A percentile compares a stretch with the other conserved stretches of the same genome.
These are phyloP conservation scores for Sigmodon hispidus DNA, from an alignment of 2,113 vertebrate genomes.

Conservation along the genomic window DNA sequence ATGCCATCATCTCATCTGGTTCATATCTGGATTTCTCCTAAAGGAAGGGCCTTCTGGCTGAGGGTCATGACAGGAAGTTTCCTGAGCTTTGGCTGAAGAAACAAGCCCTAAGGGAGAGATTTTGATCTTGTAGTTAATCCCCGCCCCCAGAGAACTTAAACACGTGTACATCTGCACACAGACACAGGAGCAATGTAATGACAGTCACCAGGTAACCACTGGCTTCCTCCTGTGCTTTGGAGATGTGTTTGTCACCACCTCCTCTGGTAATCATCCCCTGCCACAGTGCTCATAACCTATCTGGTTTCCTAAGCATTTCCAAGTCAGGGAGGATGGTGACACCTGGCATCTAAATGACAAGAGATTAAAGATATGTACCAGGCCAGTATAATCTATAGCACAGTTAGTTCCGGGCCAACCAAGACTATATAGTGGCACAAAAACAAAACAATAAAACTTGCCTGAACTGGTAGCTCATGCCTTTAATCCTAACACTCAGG, in stretches of 20 bases:
- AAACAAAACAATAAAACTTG: background rate
- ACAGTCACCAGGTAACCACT: background rate
- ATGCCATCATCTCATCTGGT: background rate
- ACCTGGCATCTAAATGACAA: background rate
- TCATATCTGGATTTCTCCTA: background rate
- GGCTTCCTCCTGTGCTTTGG: background rate
- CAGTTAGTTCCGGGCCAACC: too few relatives aligned
- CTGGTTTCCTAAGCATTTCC: background rate
- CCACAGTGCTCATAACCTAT: background rate
- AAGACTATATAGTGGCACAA: background rate
- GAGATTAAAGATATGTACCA: background rate
- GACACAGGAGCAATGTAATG: background rate
- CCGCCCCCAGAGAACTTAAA: background rate
- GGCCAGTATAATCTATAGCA: background rate
- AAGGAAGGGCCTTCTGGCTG: background rate
- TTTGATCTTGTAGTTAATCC: background rate
- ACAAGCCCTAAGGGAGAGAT: background rate
- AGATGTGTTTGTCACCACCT: too few relatives aligned
- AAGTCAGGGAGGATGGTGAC: background rate
- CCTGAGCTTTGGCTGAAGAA: background rate
- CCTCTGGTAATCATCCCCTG: background rate
- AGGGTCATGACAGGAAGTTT: background rate
- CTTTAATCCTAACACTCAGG: background rate
- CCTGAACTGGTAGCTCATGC: background rate
- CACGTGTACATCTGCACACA: background rate